Evolutionary conservation across 2,113 vertebrate genomes (phyloP), one percentile per base, ranked within the genome.

Genomic region (Monarcha castaneiventris): DNA sequence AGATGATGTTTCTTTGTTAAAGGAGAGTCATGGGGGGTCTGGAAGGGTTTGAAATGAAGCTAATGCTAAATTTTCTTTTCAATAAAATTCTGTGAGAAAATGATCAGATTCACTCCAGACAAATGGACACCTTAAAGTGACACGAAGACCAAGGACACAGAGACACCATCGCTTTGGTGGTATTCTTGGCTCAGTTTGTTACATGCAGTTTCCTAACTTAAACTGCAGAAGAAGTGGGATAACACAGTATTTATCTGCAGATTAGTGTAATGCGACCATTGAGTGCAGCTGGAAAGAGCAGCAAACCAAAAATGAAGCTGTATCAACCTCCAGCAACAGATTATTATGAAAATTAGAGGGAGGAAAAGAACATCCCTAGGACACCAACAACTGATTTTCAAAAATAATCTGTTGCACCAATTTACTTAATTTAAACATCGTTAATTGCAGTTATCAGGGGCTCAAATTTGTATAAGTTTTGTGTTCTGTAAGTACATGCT

Each of bases 361-460:
- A 78, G 33, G 2, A 11, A 11, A 44, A 64, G 49, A 27, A 22
- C 11, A 25, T 0, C 1, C 4, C 6, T 33, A 27, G 16, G 22
- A 59, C 25, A 55, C 3, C 0, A 35, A 72, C 58, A 27, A 61
- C 2, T 22, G 19, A 77, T 64, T 59, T 73, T 78, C 3, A 2
- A 73, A 88, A 90, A 64, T 19, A 39, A 56, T 39, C 18, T 61
- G 8, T 52, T 79, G 3, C 3, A 6, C 2, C 25, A 54, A 20
- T 44, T 63, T 54, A 75, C 21, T 75, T 43, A 35, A 4, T 52
- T 27, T 71, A 39, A 39, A 13, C 13, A 15, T n/a, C 19, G 54
- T 46, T 21, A 67, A 43, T 23, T 80, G 16, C 48, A 59, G 13
- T 23, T 49, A 61, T n/a, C 13, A 56, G 16, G 29, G 33, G 37